Percentiles rank a stretch among this genome's conserved stretches.
These are phyloP conservation scores for Microhierax caerulescens DNA, from an alignment of 2,797 vertebrate genomes.

Conservation along the genomic window DNA sequence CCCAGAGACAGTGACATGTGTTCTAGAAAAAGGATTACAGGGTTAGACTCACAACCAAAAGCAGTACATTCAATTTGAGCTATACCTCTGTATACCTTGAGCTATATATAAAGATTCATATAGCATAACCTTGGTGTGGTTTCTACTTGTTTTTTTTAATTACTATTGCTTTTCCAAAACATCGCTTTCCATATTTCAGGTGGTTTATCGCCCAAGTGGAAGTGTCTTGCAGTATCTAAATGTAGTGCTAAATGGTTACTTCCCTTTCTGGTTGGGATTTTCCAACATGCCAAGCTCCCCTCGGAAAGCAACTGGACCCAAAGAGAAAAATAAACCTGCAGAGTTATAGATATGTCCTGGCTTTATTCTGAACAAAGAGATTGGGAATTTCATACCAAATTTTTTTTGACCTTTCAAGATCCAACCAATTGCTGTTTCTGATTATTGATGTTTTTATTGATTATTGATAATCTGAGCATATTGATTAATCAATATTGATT, in stretches of 20 bases:
- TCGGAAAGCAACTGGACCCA: background rate
- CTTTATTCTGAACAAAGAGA: background rate
- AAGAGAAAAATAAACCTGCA: background rate
- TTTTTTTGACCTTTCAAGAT: background rate
- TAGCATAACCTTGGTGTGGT: background rate
- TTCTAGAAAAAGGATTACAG: background rate
- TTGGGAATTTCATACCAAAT: background rate
- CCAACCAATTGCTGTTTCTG: background rate
- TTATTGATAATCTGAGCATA: too few relatives aligned
- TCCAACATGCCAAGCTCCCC: background rate
- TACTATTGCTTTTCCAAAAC: background rate
- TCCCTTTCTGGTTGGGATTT: background rate
- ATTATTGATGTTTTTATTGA: background rate
- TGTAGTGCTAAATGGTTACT: background rate
- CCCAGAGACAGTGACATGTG: rapidly evolving
- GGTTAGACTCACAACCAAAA: background rate
- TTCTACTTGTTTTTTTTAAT: background rate
- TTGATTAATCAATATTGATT: too few relatives aligned
- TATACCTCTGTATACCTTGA: background rate
- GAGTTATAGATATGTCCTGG: background rate
- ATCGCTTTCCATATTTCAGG: background rate
- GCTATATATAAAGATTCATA: background rate
- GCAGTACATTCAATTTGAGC: background rate
- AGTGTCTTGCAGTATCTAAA: background rate
- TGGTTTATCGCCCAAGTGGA: background rate